Base-by-base conservation (phyloP, 35 echinoderm and acorn worm species). In the Lytechinus variegatus region DNA sequence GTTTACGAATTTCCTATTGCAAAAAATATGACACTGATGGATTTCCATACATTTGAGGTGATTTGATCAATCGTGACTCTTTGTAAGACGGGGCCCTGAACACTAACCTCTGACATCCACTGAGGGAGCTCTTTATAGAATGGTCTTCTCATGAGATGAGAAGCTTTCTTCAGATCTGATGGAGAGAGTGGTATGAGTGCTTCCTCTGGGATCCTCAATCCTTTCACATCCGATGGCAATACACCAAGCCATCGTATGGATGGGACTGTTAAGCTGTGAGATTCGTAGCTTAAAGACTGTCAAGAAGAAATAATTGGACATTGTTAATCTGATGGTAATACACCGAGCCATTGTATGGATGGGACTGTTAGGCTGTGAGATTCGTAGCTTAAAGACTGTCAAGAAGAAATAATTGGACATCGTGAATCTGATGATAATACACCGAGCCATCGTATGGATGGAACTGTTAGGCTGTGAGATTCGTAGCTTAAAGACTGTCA, bases 71-170 rank as follows among this genome's bases (percentile, higher is more conserved):
- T 44, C 33, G 33, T 44, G 2, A 44, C 33, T 2, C 33, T 44
- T 44, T 2, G 33, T 44, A 44, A 44, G 33, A 44, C 33, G 33
- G 33, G 33, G 33, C 33, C 33, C 33, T 44, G 33, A 44, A 88
- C 2, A 90, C 87, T 27, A 95, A 99, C 98, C 96, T 99, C 98
- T 90, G 98, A 97, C 98, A 99, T 99, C 98, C 98, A 99, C 0
- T 92, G 91, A 53, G 98, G 98, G 9, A 98, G 87, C 57, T 89
- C 66, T 92, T 60, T 94, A 44, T 97, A 99, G 89, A 96, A 99
- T 52, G 98, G 98, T 94, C 98, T 98, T 54, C 91, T 90, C 94
- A 99, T 97, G 52, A 99, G 95, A 16, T 98, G 95, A 8, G 96
- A 94, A 60, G 98, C 97, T 53, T 99, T 99, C 51, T 95, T 79